phyloP scores from a whole-genome alignment of 2,113 vertebrate genomes.

The Psittacula cyanocephala region DNA sequence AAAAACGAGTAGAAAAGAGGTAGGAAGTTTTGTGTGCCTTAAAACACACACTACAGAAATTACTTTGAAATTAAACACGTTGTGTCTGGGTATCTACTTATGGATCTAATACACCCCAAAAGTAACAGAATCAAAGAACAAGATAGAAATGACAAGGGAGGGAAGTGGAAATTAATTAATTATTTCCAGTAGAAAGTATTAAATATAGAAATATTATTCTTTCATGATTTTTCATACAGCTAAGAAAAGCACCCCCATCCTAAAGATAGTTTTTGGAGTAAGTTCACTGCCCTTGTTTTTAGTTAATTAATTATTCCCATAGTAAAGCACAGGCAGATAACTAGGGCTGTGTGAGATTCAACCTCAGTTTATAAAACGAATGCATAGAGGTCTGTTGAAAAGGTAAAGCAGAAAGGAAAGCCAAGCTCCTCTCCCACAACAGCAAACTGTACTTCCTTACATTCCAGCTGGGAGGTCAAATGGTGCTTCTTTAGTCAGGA shows the following conservation, averaged over 20 bases:
- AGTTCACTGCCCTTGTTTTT: background rate
- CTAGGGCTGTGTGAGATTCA: background rate
- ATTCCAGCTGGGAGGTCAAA: background rate
- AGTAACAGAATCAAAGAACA: background rate
- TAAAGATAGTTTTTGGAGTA: background rate
- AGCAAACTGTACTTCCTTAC: background rate
- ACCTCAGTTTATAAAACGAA: background rate
- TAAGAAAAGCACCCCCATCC: background rate
- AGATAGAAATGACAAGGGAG: background rate
- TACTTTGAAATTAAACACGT: background rate
- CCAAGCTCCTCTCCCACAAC: background rate
- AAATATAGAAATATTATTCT: background rate
- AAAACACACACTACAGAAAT: background rate
- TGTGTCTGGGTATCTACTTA: background rate
- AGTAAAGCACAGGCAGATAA: background rate
- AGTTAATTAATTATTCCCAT: background rate
- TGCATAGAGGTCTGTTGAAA: background rate
- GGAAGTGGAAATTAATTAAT: background rate
- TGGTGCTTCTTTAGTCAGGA: background rate
- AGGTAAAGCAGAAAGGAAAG: background rate
- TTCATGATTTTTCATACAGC: background rate
- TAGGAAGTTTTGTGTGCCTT: conserved; percentile 59
- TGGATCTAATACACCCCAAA: background rate
- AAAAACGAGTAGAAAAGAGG: conserved; percentile 88
- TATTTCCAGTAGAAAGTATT: background rate